Evolutionary conservation across 2,113 vertebrate species (phyloP).

Genomic region (Dipodomys merriami): DNA sequence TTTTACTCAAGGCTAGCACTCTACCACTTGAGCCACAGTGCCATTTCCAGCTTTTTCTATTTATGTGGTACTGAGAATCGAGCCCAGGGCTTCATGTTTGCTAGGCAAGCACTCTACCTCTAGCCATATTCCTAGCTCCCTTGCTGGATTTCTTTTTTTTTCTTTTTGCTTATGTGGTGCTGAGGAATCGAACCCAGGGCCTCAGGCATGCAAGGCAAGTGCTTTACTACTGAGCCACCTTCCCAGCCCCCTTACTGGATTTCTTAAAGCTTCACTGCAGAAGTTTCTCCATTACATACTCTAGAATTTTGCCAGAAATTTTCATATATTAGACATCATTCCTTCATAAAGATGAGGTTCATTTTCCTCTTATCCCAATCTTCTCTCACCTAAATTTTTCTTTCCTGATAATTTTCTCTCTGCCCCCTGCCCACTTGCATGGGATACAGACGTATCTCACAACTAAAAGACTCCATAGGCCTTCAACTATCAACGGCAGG

Average conservation of each 20-base stretch:
- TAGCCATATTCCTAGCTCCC: background rate
- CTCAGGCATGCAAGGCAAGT: too few species aligned
- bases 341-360: background rate
- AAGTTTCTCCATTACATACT: background rate
- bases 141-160: background rate
- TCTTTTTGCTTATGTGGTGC: too few species aligned
- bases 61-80: background rate
- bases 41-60: too few species aligned
- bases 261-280: background rate
- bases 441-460: background rate
- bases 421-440: background rate
- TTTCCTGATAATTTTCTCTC: background rate
- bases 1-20: too few species aligned
- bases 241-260: background rate
- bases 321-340: background rate
- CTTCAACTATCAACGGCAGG: background rate
- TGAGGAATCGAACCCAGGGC: too few species aligned
- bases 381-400: background rate
- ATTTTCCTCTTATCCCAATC: background rate
- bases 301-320: background rate
- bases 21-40: too few species aligned
- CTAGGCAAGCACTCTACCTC: background rate
- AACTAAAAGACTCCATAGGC: background rate
- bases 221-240: too few species aligned
- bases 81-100: background rate